Percentiles rank a stretch among this genome's conserved stretches.
phyloP scores from a whole-genome alignment of 2,797 vertebrate species.

The Takifugu rubripes region DNA sequence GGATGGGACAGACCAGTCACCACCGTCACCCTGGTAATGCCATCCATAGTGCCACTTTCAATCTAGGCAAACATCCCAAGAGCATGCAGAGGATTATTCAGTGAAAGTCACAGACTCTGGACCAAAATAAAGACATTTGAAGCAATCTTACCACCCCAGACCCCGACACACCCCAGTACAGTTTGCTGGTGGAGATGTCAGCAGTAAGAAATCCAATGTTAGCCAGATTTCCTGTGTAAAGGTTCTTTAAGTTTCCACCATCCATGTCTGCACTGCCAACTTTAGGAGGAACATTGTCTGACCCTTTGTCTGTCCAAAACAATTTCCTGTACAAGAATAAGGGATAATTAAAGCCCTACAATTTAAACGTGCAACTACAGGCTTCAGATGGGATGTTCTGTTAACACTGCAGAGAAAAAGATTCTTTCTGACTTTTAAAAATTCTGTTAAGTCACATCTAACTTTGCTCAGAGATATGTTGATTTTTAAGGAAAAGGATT shows the following conservation, averaged over 20 bases:
- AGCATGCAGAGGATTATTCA: neutral
- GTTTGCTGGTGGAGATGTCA: slow-evolving; percentile 64
- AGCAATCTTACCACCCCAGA: slow-evolving; percentile 63
- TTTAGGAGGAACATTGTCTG: slow-evolving; percentile 68
- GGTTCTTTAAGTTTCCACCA: slow-evolving; percentile 64
- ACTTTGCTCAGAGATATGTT: neutral
- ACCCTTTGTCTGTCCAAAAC: slow-evolving; percentile 76
- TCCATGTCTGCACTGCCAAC: slow-evolving; percentile 76
- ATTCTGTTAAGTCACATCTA: no score
- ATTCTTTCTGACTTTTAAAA: neutral
- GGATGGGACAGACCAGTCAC: slow-evolving; percentile 72
- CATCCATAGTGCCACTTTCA: slow-evolving; percentile 73
- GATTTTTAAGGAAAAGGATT: neutral
- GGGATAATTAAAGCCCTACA: neutral
- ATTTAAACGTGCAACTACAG: no score
- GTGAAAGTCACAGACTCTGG: neutral
- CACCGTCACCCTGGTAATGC: slow-evolving; percentile 50
- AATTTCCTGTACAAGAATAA: slow-evolving; percentile 56
- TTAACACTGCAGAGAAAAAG: slow-evolving; percentile 2
- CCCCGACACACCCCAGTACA: slow-evolving; percentile 72
- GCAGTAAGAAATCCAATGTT: slow-evolving; percentile 67
- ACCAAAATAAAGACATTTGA: neutral
- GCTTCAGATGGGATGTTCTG: slow-evolving; percentile 2
- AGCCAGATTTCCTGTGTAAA: slow-evolving; percentile 63
- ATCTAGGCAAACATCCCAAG: slow-evolving; percentile 51